These are phyloP conservation scores for Tenodera sinensis DNA, from an alignment of 2,888 invertebrate genomes.

Conservation along the genomic window DNA sequence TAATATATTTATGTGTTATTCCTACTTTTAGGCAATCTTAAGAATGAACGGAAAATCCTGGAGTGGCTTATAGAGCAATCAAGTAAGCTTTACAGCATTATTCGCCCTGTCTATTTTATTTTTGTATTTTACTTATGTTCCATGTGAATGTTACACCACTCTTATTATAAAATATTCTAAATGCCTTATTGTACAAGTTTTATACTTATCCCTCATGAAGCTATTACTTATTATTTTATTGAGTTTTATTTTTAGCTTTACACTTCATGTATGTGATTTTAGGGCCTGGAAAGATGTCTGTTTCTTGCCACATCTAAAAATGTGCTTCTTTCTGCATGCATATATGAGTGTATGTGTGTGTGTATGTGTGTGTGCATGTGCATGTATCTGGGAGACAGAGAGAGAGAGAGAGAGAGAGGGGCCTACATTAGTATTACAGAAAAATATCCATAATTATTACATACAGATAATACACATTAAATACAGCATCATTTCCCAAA, in stretches of 20 bases:
- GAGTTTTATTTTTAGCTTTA: neutral
- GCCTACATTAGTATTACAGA: too few species aligned
- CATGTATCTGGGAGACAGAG: too few species aligned
- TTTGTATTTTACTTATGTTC: slow-evolving; percentile 6
- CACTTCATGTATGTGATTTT: neutral
- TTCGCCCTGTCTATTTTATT: neutral
- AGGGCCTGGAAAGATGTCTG: neutral
- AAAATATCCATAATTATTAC: too few species aligned
- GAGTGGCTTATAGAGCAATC: slow-evolving; percentile 87
- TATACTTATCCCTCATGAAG: neutral
- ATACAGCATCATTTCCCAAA: too few species aligned
- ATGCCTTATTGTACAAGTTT: neutral
- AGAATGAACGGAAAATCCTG: slow-evolving; percentile 91
- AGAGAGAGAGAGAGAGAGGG: too few species aligned
- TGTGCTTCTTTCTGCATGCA: neutral
- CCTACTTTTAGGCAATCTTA: slow-evolving; percentile 82
- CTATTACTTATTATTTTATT: neutral
- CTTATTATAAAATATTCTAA: neutral
- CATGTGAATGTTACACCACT: neutral
- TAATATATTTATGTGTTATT: slow-evolving; percentile 3
- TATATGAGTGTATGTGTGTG: neutral
- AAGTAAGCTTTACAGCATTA: neutral
- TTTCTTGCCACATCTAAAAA: neutral
- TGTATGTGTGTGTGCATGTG: neutral
- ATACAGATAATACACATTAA: too few species aligned